Evolutionary conservation across 2,888 invertebrate genomes (phyloP).

Genomic region (Allygus modestus): DNA sequence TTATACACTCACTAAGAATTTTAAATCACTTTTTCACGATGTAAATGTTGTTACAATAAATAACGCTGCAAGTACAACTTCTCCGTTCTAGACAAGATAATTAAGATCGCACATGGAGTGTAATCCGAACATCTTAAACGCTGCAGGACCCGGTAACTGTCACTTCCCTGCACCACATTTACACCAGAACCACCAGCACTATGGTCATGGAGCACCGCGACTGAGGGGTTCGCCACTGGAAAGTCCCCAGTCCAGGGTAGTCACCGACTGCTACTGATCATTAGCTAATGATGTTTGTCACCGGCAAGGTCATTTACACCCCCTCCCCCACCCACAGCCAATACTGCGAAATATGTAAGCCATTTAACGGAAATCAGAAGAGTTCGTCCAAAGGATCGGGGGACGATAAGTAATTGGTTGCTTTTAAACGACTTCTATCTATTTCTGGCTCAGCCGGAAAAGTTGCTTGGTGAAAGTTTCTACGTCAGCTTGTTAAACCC

Average conservation of each 20-base stretch:
- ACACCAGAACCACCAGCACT: not conserved
- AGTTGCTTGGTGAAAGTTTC: constrained; percentile 5
- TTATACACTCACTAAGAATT: too few relatives aligned
- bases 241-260: constrained; percentile 13
- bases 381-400: not conserved
- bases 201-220: not conserved
- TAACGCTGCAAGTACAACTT: too few relatives aligned
- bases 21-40: too few relatives aligned
- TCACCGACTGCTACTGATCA: constrained; percentile 6
- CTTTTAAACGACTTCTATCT: constrained; percentile 5
- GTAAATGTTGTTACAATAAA: too few relatives aligned
- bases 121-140: not conserved
- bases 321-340: not conserved
- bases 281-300: constrained; percentile 30
- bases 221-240: not conserved
- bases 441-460: constrained; percentile 1
- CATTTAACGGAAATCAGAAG: not conserved
- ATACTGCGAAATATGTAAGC: not conserved
- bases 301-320: constrained; percentile 26
- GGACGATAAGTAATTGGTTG: not conserved
- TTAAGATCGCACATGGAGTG: not conserved
- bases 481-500: constrained; percentile 23
- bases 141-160: not conserved
- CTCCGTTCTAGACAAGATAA: not conserved
- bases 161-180: not conserved